These are phyloP conservation scores for Drosophila nigrodunni DNA, from an alignment of 1,140 invertebrate species.

Conservation along the genomic window DNA sequence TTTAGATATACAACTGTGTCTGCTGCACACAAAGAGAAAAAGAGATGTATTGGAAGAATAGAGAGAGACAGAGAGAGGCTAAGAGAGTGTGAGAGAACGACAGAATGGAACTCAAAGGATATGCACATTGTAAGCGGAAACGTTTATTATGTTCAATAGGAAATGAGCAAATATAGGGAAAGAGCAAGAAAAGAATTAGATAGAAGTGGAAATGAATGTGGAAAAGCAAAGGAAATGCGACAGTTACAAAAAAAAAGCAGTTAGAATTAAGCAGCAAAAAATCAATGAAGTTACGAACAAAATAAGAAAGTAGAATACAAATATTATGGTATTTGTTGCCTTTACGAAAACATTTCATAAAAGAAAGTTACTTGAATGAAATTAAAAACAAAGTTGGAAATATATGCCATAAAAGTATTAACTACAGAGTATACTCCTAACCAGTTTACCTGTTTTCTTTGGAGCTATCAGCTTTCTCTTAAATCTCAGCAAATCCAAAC, in stretches of 20 bases:
- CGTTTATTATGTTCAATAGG: constrained; percentile 38
- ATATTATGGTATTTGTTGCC: no score
- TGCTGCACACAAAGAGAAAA: background rate
- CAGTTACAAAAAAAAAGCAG: background rate
- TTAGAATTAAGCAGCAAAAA: background rate
- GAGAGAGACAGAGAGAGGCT: background rate
- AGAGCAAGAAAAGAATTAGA: background rate
- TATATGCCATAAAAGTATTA: background rate
- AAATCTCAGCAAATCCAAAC: constrained; percentile 6
- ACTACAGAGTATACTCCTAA: no score
- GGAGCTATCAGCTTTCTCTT: background rate
- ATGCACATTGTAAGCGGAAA: constrained; percentile 28
- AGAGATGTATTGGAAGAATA: background rate
- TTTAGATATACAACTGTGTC: constrained; percentile 20
- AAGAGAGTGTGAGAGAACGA: background rate
- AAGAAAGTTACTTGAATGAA: no score
- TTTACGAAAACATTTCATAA: no score
- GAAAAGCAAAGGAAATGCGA: background rate
- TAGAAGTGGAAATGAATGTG: constrained; percentile 1
- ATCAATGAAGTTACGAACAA: background rate
- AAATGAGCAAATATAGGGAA: constrained; percentile 16
- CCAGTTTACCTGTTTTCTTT: background rate
- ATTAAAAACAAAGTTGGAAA: no score
- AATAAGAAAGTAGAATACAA: background rate
- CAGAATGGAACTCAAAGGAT: constrained; percentile 3